These are phyloP conservation scores for Onychorhynchus coronatus DNA, from an alignment of 2,113 vertebrate genomes.

Conservation along the genomic window DNA sequence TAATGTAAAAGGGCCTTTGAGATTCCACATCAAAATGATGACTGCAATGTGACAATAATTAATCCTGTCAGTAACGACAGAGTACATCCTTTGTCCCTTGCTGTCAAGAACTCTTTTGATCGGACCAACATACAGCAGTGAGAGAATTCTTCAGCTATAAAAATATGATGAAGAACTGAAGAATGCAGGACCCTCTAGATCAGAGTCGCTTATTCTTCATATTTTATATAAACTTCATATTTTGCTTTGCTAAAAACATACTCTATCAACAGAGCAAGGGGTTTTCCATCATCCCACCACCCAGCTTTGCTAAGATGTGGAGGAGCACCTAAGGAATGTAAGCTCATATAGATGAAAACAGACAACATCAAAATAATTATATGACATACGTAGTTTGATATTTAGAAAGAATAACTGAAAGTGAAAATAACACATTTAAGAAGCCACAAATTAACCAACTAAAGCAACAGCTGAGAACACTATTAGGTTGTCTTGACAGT, in stretches of 20 bases:
- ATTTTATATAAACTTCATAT: background rate
- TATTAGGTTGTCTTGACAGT: background rate
- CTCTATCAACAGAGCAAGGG: background rate
- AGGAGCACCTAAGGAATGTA: background rate
- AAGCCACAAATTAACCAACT: background rate
- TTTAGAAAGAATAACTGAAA: background rate
- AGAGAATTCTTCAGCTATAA: background rate
- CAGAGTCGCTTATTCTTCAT: background rate
- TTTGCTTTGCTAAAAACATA: background rate
- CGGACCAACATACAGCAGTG: background rate
- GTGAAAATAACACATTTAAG: background rate
- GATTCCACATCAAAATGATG: constrained; percentile 26
- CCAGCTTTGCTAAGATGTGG: background rate
- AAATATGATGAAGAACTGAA: background rate
- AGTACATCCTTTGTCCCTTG: constrained; percentile 5
- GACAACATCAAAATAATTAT: background rate
- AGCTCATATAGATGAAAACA: background rate
- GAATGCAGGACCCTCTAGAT: background rate
- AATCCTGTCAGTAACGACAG: background rate
- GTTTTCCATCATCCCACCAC: background rate
- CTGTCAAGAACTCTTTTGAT: constrained; percentile 38
- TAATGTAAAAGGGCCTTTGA: constrained; percentile 37
- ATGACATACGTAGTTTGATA: background rate
- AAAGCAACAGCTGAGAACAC: background rate
- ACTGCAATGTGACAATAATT: constrained; percentile 26